phyloP scores from a whole-genome alignment of 2,113 vertebrate genomes.

The Phaethon lepturus region DNA sequence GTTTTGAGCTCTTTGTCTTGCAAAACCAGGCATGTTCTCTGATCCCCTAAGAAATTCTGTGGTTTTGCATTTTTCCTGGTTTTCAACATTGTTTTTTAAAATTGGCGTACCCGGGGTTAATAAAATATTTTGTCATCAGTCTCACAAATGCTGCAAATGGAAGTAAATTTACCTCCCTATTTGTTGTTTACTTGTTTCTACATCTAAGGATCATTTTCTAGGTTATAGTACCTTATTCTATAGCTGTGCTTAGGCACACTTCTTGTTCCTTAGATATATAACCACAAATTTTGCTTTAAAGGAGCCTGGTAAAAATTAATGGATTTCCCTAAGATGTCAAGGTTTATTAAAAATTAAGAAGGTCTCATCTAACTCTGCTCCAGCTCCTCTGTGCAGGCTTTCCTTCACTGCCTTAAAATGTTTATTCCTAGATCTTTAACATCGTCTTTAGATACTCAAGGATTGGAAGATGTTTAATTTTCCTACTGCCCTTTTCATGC shows the following conservation, averaged over 20 bases:
- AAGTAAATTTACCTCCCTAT: neutral
- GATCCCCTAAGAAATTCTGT: neutral
- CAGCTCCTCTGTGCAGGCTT: neutral
- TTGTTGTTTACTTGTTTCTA: neutral
- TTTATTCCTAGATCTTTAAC: conserved; percentile 6
- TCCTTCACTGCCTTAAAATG: neutral
- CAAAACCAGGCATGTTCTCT: neutral
- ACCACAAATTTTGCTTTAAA: neutral
- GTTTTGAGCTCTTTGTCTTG: neutral
- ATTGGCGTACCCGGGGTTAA: neutral
- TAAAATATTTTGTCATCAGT: neutral
- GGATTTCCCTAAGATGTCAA: neutral
- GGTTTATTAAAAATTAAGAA: conserved; percentile 32
- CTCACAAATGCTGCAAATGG: neutral
- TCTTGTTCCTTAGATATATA: neutral
- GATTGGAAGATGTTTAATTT: neutral
- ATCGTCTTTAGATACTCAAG: neutral
- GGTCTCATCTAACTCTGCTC: neutral
- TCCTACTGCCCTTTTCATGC: neutral
- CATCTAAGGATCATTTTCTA: neutral
- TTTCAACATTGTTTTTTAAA: neutral
- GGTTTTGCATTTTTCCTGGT: neutral
- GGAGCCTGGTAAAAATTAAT: neutral
- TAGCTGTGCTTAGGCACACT: neutral
- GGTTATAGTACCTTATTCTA: neutral